Conservation (phyloP, 2,888 invertebrate species). For the Stenichneumon culpator region DNA sequence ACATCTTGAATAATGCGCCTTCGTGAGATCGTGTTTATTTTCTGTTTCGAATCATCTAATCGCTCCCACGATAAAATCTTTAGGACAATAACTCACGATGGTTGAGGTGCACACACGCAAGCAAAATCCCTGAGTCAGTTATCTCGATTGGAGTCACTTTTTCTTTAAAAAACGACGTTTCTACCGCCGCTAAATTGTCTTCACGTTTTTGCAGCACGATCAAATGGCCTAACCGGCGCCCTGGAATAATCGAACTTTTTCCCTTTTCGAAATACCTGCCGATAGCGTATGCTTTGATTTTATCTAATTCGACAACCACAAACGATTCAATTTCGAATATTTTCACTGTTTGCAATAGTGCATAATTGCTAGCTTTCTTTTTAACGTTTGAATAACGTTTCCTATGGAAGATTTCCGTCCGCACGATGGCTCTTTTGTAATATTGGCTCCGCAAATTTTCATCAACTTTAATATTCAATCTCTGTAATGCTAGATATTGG, state of each 20-base stretch:
- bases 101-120: conserved; percentile 41
- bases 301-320: conserved; percentile 7
- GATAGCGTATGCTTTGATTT: conserved; percentile 11
- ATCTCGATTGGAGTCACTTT: conserved; percentile 43
- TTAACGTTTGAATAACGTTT: conserved; percentile 34
- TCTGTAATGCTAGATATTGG: conserved; percentile 53
- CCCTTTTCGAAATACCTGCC: conserved; percentile 39
- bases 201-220: conserved; percentile 16
- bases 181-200: conserved; percentile 11
- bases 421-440: conserved; percentile 40
- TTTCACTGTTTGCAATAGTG: conserved; percentile 24
- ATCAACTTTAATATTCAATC: conserved; percentile 52
- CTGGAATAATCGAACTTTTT: conserved; percentile 30
- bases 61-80: neutral
- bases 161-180: conserved; percentile 36
- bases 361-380: conserved; percentile 56
- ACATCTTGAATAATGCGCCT: neutral
- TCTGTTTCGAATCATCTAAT: neutral
- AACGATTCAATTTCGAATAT: conserved; percentile 46
- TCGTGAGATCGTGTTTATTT: neutral
- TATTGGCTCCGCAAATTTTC: conserved; percentile 14
- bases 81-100: conserved; percentile 27
- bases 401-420: conserved; percentile 38
- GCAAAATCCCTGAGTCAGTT: neutral
- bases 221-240: conserved; percentile 29